phyloP scores from a whole-genome alignment of 1,140 invertebrate genomes.

The Drosophila ficusphila region DNA sequence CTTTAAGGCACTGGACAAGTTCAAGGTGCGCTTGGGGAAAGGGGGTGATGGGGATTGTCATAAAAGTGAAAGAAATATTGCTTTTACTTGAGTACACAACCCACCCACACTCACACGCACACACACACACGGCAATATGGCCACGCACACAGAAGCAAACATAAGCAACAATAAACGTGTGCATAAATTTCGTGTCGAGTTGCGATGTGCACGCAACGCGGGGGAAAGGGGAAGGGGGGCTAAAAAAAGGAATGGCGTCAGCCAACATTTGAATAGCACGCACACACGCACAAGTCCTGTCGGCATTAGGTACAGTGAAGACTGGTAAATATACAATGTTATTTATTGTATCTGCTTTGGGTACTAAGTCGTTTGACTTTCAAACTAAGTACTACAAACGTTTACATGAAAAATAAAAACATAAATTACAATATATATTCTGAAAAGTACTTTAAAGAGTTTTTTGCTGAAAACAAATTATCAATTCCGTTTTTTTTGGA shows the following conservation, averaged over 20 bases:
- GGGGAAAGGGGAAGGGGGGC: slow-evolving; percentile 7
- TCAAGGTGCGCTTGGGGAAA: slow-evolving; percentile 26
- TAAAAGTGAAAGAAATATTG: slow-evolving; percentile 57
- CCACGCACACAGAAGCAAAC: slow-evolving; percentile 33
- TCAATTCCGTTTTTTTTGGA: too few relatives aligned
- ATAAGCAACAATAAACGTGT: slow-evolving; percentile 65
- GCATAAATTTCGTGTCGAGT: slow-evolving; percentile 70
- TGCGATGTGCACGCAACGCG: slow-evolving; percentile 44
- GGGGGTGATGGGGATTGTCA: slow-evolving; percentile 15
- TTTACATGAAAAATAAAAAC: too few relatives aligned
- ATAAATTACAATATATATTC: too few relatives aligned
- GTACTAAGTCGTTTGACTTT: too few relatives aligned
- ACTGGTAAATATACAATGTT: too few relatives aligned
- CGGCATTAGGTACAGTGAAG: slow-evolving; percentile 28
- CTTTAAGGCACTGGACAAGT: slow-evolving; percentile 52
- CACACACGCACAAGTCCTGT: slow-evolving; percentile 54
- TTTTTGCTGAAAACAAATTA: too few relatives aligned
- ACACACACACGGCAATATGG: slow-evolving; percentile 2
- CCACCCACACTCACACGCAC: slow-evolving; percentile 3
- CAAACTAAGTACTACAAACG: too few relatives aligned
- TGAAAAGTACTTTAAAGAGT: too few relatives aligned
- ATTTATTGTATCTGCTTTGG: too few relatives aligned
- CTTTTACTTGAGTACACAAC: slow-evolving; percentile 33
- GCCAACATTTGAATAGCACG: slow-evolving; percentile 76
- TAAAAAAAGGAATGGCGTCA: slow-evolving; percentile 71